A percentile compares a stretch with the other conserved stretches of the same genome.
Conservation (phyloP, 2,888 invertebrate genomes). For the Caenorhabditis uteleia region DNA sequence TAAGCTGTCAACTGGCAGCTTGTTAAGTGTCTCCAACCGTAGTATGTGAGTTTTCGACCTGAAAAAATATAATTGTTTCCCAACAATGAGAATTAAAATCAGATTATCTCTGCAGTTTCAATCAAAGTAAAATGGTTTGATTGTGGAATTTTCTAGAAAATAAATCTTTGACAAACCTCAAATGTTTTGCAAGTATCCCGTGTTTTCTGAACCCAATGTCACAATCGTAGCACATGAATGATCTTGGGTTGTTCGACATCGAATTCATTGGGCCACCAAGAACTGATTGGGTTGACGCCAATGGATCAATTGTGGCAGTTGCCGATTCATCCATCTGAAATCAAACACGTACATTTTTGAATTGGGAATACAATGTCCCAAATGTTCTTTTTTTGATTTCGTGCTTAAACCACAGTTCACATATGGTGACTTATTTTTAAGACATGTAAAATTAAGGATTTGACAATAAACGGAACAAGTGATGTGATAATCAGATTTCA, state of each 20-base stretch:
- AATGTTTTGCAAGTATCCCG: conserved; percentile 94
- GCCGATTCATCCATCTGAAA: conserved; percentile 46
- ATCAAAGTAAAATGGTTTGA: too few species aligned
- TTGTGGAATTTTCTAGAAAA: neutral
- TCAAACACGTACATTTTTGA: neutral
- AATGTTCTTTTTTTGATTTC: neutral
- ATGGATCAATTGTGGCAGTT: conserved; percentile 37
- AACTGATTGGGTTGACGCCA: conserved; percentile 46
- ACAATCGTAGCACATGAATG: conserved; percentile 94
- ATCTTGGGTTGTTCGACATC: conserved; percentile 80
- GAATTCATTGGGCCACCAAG: conserved; percentile 31
- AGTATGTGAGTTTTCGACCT: conserved; percentile 71
- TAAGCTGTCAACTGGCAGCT: conserved; percentile 88
- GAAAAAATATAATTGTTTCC: neutral
- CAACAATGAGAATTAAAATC: neutral
- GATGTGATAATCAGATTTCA: too few species aligned
- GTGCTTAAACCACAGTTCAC: neutral
- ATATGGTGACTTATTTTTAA: too few species aligned
- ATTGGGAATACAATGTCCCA: too few species aligned
- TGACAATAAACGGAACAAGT: too few species aligned
- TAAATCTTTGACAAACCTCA: conserved; percentile 70
- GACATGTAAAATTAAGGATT: too few species aligned
- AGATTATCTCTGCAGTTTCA: too few species aligned
- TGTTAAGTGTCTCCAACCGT: conserved; percentile 79
- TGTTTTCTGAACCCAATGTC: conserved; percentile 91